Conservation (phyloP, 2,113 vertebrate genomes). For the Tapirus terrestris region DNA sequence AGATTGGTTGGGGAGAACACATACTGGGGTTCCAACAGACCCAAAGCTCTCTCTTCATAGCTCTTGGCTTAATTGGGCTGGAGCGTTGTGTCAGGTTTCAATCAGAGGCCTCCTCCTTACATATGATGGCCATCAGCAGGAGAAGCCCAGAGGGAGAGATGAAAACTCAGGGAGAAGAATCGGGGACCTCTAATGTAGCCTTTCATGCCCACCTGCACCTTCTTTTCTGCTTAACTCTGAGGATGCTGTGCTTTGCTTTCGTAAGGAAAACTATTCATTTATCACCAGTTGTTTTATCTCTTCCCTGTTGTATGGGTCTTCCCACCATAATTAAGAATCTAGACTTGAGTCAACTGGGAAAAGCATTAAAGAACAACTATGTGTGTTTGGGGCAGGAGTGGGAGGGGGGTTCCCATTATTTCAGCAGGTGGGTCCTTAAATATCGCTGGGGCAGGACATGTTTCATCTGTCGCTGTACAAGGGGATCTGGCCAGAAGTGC, state of each 20-base stretch:
- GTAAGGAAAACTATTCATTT: not conserved
- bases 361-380: not conserved
- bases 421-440: not conserved
- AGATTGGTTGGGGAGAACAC: not conserved
- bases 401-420: not conserved
- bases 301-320: not conserved
- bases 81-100: not conserved
- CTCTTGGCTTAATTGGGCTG: not conserved
- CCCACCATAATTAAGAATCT: not conserved
- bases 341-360: not conserved
- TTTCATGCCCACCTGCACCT: not conserved
- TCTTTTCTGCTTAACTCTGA: not conserved
- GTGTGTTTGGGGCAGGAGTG: accelerated
- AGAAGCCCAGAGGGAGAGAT: not conserved
- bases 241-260: not conserved
- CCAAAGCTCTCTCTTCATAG: not conserved
- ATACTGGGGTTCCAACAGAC: not conserved
- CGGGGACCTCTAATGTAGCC: not conserved
- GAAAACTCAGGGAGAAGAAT: not conserved
- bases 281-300: not conserved
- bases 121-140: not conserved
- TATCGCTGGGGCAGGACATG: not conserved
- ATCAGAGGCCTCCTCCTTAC: not conserved
- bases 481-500: not conserved
- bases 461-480: not conserved